Evolutionary conservation across 2,888 invertebrate species (phyloP), one percentile per base, ranked within the genome.

Genomic region (Diarsia mendica): DNA sequence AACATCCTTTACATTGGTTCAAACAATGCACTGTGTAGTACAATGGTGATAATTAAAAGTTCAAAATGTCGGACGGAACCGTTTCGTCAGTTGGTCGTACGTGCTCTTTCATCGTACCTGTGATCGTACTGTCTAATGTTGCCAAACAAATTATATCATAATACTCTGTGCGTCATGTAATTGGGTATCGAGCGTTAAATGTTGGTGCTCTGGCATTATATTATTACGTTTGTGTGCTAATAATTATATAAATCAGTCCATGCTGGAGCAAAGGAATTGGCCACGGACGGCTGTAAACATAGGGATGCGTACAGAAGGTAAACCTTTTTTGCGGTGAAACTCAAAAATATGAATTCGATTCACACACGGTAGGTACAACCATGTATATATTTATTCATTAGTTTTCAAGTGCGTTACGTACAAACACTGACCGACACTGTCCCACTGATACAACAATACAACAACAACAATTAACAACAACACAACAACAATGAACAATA

Each of bases 41-140:
- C 80, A 83, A 77, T 78, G 48, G 66, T 61, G 65, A 74, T 81
- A 73, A 82, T 82, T 79, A 85, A 75, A 86, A 85, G 70, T 75
- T 72, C 64, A 77, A 77, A 75, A 77, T 65, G 75, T 69, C 71
- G 23, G 61, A 63, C 71, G 71, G 55, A 69, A 79, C 79, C 60
- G 76, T 79, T 78, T 69, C 80, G 65, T 69, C 66, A 75, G 87
- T 87, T 87, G 87, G 87, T 85, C 89, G 84, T 82, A 84, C 89
- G 87, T 90, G 90, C 71, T 89, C 79, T 87, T 87, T 88, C 83
- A 84, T 81, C 77, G 82, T 72, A 60, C 68, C 79, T 87, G 86
- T 88, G 83, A 84, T 81, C 77, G 82, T 72, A 60, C 68, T 48
- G 67, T 61, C 46, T 81, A 79, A 75, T 73, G 86, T 79, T 82